Percentiles rank a stretch among this genome's conserved stretches.
Conservation (phyloP, 2,113 vertebrate species). For the Dasyurus viverrinus region DNA sequence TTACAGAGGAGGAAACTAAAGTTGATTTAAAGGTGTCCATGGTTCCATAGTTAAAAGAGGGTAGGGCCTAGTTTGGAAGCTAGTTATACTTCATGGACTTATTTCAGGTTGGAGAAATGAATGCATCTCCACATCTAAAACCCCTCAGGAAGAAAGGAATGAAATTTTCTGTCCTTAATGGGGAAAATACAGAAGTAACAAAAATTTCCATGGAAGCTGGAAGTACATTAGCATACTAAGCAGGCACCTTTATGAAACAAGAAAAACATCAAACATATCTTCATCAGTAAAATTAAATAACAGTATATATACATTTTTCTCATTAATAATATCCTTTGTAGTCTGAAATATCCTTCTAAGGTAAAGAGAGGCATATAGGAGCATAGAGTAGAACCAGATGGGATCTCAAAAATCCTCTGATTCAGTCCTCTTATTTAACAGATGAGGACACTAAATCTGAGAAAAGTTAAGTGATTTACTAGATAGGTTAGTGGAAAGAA, state of each 20-base stretch:
- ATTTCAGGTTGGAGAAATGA: neutral
- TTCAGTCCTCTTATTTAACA: neutral
- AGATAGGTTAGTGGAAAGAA: neutral
- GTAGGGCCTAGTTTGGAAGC: neutral
- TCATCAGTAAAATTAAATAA: conserved; percentile 27
- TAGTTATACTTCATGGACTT: neutral
- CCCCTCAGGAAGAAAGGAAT: neutral
- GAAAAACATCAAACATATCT: conserved; percentile 65
- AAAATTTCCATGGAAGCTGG: neutral
- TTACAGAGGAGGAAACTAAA: neutral
- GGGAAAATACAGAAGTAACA: neutral
- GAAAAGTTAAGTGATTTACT: neutral
- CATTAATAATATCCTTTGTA: neutral
- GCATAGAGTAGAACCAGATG: neutral
- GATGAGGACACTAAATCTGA: neutral
- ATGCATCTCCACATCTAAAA: neutral
- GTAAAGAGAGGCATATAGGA: neutral
- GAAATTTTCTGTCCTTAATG: neutral
- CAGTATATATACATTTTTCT: neutral
- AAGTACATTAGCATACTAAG: neutral
- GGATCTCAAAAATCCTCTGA: neutral
- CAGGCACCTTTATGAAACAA: conserved; percentile 47
- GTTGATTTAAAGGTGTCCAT: neutral
- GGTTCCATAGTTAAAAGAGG: neutral
- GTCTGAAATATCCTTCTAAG: neutral